Percentiles rank a stretch among this genome's conserved stretches.
These are phyloP conservation scores for Andrena marginata DNA, from an alignment of 2,888 invertebrate species.

Conservation along the genomic window DNA sequence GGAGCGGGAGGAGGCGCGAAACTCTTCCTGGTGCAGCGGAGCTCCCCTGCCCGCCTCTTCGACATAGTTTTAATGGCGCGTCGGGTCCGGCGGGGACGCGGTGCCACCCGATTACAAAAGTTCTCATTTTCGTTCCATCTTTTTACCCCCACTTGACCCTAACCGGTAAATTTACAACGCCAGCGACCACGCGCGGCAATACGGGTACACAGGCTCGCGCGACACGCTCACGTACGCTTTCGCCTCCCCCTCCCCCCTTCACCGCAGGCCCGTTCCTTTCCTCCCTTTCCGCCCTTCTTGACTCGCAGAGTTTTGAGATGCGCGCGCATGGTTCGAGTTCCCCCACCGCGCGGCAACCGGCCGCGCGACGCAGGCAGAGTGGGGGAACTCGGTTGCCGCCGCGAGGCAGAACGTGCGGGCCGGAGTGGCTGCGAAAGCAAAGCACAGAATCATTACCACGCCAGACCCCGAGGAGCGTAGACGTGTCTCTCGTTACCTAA, in stretches of 20 bases:
- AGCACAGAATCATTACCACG: slow-evolving; percentile 83
- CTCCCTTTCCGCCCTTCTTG: slow-evolving; percentile 31
- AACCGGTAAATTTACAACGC: slow-evolving; percentile 68
- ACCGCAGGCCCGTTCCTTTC: slow-evolving; percentile 40
- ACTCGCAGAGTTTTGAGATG: slow-evolving; percentile 38
- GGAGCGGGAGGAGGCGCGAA: not conserved
- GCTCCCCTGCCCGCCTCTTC: not conserved
- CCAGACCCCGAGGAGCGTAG: slow-evolving; percentile 84
- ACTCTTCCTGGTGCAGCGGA: not conserved
- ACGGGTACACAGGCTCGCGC: slow-evolving; percentile 20
- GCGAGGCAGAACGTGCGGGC: slow-evolving; percentile 74
- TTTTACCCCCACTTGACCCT: slow-evolving; percentile 53
- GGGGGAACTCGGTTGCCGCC: slow-evolving; percentile 66
- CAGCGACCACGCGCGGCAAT: slow-evolving; percentile 45
- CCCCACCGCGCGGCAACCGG: slow-evolving; percentile 51
- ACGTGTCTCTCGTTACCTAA: slow-evolving; percentile 81
- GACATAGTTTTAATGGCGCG: not conserved
- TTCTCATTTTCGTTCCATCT: slow-evolving; percentile 44
- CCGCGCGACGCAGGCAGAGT: slow-evolving; percentile 55
- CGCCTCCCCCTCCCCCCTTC: slow-evolving; percentile 12
- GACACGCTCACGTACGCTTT: slow-evolving; percentile 25
- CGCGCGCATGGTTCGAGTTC: slow-evolving; percentile 58
- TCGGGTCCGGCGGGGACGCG: not conserved
- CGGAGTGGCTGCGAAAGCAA: slow-evolving; percentile 77
- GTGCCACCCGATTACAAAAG: slow-evolving; percentile 23